Evolutionary conservation across 2,113 vertebrate genomes (phyloP), one percentile per base, ranked within the genome.

Genomic region (Amblyornis subalaris): DNA sequence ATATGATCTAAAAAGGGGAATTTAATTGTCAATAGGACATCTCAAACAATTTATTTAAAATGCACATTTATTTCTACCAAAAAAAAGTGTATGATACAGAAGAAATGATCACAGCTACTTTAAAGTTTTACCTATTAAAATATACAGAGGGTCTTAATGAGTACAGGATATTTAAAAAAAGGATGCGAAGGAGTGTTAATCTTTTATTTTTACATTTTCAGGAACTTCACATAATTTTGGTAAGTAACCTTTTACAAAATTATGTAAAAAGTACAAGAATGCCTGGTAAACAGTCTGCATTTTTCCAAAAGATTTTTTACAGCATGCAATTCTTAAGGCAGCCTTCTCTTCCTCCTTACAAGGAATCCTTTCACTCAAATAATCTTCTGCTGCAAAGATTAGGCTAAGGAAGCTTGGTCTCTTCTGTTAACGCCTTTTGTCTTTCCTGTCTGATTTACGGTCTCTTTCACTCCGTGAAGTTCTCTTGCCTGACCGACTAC

Each of bases 401-500:
- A 97, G 97, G 96, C 97, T 98, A 98, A 97, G 96, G 89, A 96
- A 97, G 97, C 96, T 96, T 97, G 97, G 97, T 94, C 98, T 98
- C 98, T 98, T 98, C 97, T 97, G 95, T 98, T 95, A 99, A 97
- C 98, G 99, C 97, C 99, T 98, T 97, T 99, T 99, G 97, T 99
- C 99, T 98, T 99, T 99, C 97, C 99, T 99, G 97, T 99, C 99
- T 97, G 99, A 98, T 98, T 99, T 99, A 97, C 98, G 99, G 94
- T 99, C 99, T 98, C 99, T 98, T 96, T 99, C 98, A 90, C 97
- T 98, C 79, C 98, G 98, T 62, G 99, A 98, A 73, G 98, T 97
- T 96, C 98, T 98, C 96, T 98, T 99, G 93, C 98, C 98, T 96
- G 98, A 98, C 92, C 98, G 97, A 97, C 98, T 98, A 95, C 98